These are phyloP conservation scores for Drosophila quinaria DNA, from an alignment of 2,888 invertebrate genomes.

Conservation along the genomic window DNA sequence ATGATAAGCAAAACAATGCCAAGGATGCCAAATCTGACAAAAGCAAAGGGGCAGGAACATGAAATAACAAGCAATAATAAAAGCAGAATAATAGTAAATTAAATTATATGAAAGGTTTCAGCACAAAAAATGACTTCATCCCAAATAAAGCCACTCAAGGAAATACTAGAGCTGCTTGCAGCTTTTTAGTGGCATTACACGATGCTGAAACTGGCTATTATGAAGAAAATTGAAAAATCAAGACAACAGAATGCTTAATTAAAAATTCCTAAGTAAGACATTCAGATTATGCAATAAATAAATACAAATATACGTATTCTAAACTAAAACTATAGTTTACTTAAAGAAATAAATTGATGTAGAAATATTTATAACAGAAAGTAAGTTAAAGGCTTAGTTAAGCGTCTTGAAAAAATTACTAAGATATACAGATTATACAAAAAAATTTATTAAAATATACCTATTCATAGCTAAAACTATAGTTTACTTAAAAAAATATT, in stretches of 20 bases:
- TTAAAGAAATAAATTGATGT: too few species aligned
- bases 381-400: too few species aligned
- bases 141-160: conserved; percentile 1
- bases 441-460: too few species aligned
- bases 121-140: background rate
- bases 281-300: background rate
- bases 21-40: conserved; percentile 1
- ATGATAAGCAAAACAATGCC: background rate
- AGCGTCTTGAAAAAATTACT: too few species aligned
- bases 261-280: background rate
- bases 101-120: conserved; percentile 7
- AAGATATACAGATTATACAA: too few species aligned
- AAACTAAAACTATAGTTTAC: background rate
- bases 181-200: background rate
- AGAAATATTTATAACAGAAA: too few species aligned
- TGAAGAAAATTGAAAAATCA: background rate
- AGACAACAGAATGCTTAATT: background rate
- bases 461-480: too few species aligned
- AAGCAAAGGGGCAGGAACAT: background rate
- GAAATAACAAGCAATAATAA: conserved; percentile 1
- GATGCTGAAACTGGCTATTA: background rate
- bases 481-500: too few species aligned
- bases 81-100: conserved; percentile 2
- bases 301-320: background rate
- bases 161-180: background rate